Evolutionary conservation across 2,888 invertebrate species (phyloP).

Genomic region (Meloe dianella): DNA sequence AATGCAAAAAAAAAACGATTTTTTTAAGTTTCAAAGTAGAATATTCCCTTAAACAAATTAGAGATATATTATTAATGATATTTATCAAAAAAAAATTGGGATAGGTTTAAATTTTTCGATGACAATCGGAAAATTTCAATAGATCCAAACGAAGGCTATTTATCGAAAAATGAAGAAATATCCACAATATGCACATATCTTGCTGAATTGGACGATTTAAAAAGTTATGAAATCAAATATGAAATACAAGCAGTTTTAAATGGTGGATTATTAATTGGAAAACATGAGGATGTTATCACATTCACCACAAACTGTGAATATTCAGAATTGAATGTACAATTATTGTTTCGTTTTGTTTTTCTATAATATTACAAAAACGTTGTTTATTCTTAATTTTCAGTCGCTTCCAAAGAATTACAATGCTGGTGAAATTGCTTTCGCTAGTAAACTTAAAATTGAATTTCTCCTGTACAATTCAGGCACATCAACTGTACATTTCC

Average conservation of each 20-base stretch:
- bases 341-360: background rate
- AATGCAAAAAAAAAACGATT: too few species aligned
- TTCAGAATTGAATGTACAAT: slow-evolving; percentile 46
- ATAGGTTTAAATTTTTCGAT: slow-evolving; percentile 33
- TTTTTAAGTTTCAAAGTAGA: too few species aligned
- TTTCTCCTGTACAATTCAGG: slow-evolving; percentile 59
- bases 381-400: slow-evolving; percentile 43
- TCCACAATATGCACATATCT: slow-evolving; percentile 34
- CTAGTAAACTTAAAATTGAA: slow-evolving; percentile 41
- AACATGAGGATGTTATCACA: slow-evolving; percentile 33
- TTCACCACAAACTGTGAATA: slow-evolving; percentile 35
- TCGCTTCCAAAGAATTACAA: slow-evolving; percentile 54
- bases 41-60: too few species aligned
- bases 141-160: slow-evolving; percentile 35
- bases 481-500: slow-evolving; percentile 53
- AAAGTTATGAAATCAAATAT: slow-evolving; percentile 31
- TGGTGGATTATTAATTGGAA: slow-evolving; percentile 38
- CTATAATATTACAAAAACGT: background rate
- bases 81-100: background rate
- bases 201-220: slow-evolving; percentile 36
- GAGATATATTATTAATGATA: too few species aligned
- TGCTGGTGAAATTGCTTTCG: slow-evolving; percentile 51
- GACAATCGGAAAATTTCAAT: slow-evolving; percentile 29
- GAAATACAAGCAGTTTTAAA: slow-evolving; percentile 35
- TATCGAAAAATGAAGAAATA: slow-evolving; percentile 41